Conservation (phyloP, 92 coral and sea anemone genomes). For the Actinernus sp. region DNA sequence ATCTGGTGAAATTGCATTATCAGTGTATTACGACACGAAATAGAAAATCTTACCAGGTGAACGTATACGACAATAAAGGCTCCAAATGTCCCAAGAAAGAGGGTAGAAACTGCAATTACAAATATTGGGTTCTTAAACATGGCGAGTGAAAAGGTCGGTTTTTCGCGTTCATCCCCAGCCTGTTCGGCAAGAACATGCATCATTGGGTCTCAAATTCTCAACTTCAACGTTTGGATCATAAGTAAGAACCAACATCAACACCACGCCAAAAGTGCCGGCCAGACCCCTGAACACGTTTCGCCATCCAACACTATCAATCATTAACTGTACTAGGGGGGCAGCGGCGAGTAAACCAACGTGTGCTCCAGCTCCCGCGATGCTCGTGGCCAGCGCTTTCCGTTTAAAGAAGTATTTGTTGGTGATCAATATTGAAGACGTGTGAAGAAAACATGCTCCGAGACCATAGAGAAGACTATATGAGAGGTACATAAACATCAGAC, state of each 20-base stretch:
- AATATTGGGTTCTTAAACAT: not conserved
- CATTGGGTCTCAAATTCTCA: not conserved
- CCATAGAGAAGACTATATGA: constrained; percentile 60
- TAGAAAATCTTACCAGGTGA: not conserved
- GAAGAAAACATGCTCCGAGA: constrained; percentile 43
- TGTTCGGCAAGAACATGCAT: too few relatives aligned
- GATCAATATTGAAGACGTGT: constrained; percentile 35
- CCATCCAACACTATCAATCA: constrained; percentile 62
- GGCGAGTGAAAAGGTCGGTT: not conserved
- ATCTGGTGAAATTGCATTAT: too few relatives aligned
- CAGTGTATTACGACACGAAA: too few relatives aligned
- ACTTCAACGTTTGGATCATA: constrained; percentile 30
- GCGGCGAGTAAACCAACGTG: constrained; percentile 38
- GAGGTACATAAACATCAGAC: constrained; percentile 25
- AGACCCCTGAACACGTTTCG: constrained; percentile 49
- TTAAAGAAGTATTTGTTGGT: constrained; percentile 50
- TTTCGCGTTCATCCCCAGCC: too few relatives aligned
- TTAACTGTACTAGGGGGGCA: constrained; percentile 48
- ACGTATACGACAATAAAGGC: not conserved
- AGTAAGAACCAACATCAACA: constrained; percentile 19
- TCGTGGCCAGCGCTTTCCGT: constrained; percentile 57
- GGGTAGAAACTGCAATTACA: not conserved
- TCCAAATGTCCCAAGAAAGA: not conserved
- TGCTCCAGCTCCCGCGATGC: constrained; percentile 51
- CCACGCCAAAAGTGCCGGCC: constrained; percentile 28